phyloP scores from a whole-genome alignment of 2,797 vertebrate species.

The Crocodylus rhombifer region DNA sequence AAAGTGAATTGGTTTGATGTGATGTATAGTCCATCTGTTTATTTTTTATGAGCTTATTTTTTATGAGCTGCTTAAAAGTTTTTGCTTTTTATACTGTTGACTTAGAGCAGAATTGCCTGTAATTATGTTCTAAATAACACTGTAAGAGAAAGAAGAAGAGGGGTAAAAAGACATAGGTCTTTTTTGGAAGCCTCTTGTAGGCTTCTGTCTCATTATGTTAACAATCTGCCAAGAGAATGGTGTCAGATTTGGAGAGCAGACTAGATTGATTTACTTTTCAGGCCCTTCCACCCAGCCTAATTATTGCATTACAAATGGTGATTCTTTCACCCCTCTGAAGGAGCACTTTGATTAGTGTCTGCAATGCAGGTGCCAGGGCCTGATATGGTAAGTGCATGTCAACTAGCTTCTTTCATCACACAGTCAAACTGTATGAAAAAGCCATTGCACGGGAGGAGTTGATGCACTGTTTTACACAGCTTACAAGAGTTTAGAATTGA shows the following conservation, averaged over 20 bases:
- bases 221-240: conserved; percentile 80
- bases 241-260: conserved; percentile 82
- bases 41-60: conserved; percentile 69
- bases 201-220: conserved; percentile 83
- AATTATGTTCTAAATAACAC: conserved; percentile 77
- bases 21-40: conserved; percentile 68
- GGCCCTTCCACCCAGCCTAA: conserved; percentile 89
- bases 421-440: conserved; percentile 64
- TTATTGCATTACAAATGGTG: conserved; percentile 90
- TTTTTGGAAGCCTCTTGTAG: conserved; percentile 75
- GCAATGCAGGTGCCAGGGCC: conserved; percentile 79
- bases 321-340: conserved; percentile 86
- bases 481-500: conserved; percentile 46
- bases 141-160: conserved; percentile 73
- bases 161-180: conserved; percentile 38
- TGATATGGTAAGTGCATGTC: conserved; percentile 78
- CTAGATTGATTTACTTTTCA: conserved; percentile 90
- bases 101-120: conserved; percentile 72
- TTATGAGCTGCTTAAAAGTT: conserved; percentile 67
- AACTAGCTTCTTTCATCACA: conserved; percentile 76
- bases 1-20: conserved; percentile 52
- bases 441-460: conserved; percentile 21
- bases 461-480: conserved; percentile 15
- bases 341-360: conserved; percentile 82
- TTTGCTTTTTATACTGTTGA: conserved; percentile 64